Evolutionary conservation across 2,888 invertebrate species (phyloP), one percentile per base, ranked within the genome.

Genomic region (Cyaniris semiargus): DNA sequence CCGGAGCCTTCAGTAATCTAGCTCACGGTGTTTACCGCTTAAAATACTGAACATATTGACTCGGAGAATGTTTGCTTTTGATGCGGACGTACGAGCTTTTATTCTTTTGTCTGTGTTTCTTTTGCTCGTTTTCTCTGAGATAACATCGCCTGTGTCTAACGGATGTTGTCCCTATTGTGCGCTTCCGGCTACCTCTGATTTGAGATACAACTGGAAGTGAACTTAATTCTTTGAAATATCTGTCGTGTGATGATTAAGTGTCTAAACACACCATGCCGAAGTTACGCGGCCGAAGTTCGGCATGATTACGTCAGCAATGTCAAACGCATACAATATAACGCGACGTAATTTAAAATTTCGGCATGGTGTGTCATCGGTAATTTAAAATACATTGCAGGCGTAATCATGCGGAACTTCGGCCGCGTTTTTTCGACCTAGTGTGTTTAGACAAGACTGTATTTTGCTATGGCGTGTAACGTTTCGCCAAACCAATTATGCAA

Each of bases 31-130:
- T 66, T 27, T 66, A 66, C 66, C 66, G 23, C 60, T 60, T 1
- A 66, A 66, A 27, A 66, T 66, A 66, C 27, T 66, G 27, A 31
- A 66, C 66, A 66, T 66, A 66, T 66, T 66, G 66, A 66, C 27
- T 66, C 23, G 10, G 60, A 23, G 23, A 60, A 21, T 66, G 66
- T 66, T 66, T 27, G 66, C 27, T 66, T 66, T 31, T 27, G 23
- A 60, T 60, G 23, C 60, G 60, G 60, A 60, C 13, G 4, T 23
- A 60, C 60, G 23, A 60, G 23, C 60, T 60, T 15, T 27, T 66
- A 27, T 27, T 66, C 66, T 31, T 66, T 23, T 60, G 60, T 60
- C 27, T 66, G 27, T 31, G 15, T 31, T 66, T 66, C 27, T 31
- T 66, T 66, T 23, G 60, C 60, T 58, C 21, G 58, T 58, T 60